Evolutionary conservation across 2,113 vertebrate genomes (phyloP).

Genomic region (Limnothrissa miodon): DNA sequence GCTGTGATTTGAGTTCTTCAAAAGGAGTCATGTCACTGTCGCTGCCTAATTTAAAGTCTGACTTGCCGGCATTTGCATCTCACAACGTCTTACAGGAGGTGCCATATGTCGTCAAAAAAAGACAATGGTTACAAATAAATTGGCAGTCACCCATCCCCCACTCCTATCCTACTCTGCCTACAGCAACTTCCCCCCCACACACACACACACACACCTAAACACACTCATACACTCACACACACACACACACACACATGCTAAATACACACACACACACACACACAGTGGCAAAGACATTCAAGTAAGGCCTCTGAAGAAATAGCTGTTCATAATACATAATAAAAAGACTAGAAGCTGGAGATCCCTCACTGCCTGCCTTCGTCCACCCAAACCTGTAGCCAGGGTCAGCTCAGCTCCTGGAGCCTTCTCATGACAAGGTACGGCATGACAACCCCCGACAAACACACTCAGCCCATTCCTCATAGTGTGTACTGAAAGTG

Average conservation of each 20-base stretch:
- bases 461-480: constrained; percentile 30
- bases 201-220: background rate
- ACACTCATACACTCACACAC: too few species aligned
- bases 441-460: background rate
- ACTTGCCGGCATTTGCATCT: constrained; percentile 59
- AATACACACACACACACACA: background rate
- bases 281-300: background rate
- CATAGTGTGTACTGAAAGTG: constrained; percentile 60
- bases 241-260: background rate
- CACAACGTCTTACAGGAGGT: constrained; percentile 52
- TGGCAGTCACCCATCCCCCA: constrained; percentile 33
- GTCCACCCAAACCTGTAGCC: background rate
- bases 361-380: background rate
- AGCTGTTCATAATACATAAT: constrained; percentile 29
- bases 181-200: background rate
- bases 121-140: constrained; percentile 58
- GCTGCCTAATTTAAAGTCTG: constrained; percentile 57
- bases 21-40: constrained; percentile 53
- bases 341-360: background rate
- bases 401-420: constrained; percentile 27
- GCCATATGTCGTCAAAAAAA: constrained; percentile 60
- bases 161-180: constrained; percentile 3
- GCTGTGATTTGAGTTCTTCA: constrained; percentile 56
- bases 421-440: background rate
- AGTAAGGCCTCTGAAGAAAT: constrained; percentile 19